Conservation (phyloP, 1,140 invertebrate genomes). For the Drosophila pandora region DNA sequence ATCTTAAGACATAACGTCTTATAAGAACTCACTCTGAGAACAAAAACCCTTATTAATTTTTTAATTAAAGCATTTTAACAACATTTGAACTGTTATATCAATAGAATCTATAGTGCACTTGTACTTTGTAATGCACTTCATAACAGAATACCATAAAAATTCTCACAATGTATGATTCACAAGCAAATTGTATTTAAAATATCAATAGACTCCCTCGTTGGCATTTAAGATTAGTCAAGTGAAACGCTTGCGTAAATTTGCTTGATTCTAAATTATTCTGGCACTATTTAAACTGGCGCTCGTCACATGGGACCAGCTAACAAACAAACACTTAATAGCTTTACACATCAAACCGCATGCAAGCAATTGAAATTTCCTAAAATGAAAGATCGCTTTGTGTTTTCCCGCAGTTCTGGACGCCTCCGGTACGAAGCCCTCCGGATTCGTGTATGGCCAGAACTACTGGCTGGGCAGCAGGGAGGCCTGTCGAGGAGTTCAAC, state of each 20-base stretch:
- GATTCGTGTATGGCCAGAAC: constrained; percentile 82
- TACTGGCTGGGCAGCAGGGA: constrained; percentile 82
- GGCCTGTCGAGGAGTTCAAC: constrained; percentile 70
- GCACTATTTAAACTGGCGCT: background rate
- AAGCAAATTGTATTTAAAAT: background rate
- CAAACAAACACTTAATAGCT: background rate
- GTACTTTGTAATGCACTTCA: background rate
- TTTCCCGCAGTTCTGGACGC: constrained; percentile 73
- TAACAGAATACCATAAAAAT: background rate
- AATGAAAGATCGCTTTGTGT: background rate
- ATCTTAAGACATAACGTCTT: too few species aligned
- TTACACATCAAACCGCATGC: background rate
- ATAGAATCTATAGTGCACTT: too few species aligned
- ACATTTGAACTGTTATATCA: background rate
- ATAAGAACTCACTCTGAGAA: too few species aligned
- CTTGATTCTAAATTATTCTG: background rate
- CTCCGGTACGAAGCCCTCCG: constrained; percentile 74
- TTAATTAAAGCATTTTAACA: too few species aligned
- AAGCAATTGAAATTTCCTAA: background rate
- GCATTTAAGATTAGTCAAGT: background rate
- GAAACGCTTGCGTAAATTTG: background rate
- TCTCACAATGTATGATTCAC: background rate
- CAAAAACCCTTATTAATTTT: background rate
- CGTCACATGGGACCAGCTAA: background rate
- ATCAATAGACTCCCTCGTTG: background rate